A percentile compares a stretch with the other conserved stretches of the same genome.
Conservation (phyloP, 2,888 invertebrate genomes). For the Drosophila acutilabella region DNA sequence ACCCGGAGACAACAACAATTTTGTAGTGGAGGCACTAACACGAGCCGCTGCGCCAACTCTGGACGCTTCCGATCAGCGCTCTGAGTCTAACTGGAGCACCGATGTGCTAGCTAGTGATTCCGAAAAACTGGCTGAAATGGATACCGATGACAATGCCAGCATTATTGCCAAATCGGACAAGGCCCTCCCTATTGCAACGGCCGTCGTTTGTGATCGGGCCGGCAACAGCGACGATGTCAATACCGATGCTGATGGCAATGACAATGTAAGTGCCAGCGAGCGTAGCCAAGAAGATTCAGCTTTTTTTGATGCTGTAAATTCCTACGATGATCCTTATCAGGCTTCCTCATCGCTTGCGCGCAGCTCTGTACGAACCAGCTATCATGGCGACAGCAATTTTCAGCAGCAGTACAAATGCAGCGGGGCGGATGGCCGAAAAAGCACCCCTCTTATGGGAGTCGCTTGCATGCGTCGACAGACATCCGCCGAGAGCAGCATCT, state of each 20-base stretch:
- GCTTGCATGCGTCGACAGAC: constrained; percentile 84
- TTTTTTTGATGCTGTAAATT: constrained; percentile 82
- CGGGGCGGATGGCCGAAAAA: constrained; percentile 66
- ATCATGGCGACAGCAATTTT: constrained; percentile 84
- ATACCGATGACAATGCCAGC: constrained; percentile 88
- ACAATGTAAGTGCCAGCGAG: constrained; percentile 79
- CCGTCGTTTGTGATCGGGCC: constrained; percentile 67
- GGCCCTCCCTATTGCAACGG: constrained; percentile 85
- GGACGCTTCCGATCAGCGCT: constrained; percentile 96
- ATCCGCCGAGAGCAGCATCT: constrained; percentile 85
- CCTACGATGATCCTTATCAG: constrained; percentile 81
- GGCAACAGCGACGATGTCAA: constrained; percentile 75
- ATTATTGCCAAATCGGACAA: constrained; percentile 91
- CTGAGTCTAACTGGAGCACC: constrained; percentile 98
- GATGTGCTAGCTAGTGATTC: constrained; percentile 97
- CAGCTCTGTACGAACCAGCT: constrained; percentile 84
- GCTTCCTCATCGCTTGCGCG: constrained; percentile 83
- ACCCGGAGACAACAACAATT: constrained; percentile 85
- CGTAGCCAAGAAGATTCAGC: constrained; percentile 83
- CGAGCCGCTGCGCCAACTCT: constrained; percentile 82
- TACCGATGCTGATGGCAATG: constrained; percentile 43
- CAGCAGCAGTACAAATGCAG: constrained; percentile 84
- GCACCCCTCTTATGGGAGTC: constrained; percentile 77
- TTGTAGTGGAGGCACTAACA: constrained; percentile 80
- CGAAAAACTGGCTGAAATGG: constrained; percentile 94